phyloP scores from a whole-genome alignment of 2,888 invertebrate species.

The Bimastos eiseni region DNA sequence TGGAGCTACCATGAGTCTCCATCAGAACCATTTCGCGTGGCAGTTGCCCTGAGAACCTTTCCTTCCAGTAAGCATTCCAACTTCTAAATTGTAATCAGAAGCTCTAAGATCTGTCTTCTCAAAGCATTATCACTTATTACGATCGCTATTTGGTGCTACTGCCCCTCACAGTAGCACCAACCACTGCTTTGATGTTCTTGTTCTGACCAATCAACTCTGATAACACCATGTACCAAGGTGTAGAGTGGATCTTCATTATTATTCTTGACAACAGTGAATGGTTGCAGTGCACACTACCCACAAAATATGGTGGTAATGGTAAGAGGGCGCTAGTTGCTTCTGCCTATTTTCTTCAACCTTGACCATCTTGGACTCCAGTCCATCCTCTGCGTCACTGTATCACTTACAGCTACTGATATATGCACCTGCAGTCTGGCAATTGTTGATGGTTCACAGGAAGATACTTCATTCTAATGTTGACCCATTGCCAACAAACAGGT shows the following conservation, averaged over 20 bases:
- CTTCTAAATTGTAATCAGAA: not conserved
- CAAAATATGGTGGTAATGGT: not conserved
- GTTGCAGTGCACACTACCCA: not conserved
- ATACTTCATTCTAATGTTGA: not conserved
- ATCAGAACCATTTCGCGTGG: not conserved
- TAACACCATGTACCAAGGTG: not conserved
- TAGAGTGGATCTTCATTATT: not conserved
- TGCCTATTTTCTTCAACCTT: not conserved
- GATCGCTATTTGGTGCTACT: not conserved
- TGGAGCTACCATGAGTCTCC: not conserved
- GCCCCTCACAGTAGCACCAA: too few relatives aligned
- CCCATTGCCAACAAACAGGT: not conserved
- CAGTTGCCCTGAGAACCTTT: not conserved
- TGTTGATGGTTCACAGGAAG: not conserved
- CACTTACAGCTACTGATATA: not conserved
- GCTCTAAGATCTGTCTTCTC: not conserved
- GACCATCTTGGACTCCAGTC: not conserved
- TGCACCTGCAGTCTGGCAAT: not conserved
- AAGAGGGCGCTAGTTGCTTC: not conserved
- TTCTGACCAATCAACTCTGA: not conserved
- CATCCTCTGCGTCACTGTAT: not conserved
- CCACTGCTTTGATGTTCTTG: not conserved
- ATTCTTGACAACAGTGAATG: not conserved
- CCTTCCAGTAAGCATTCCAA: not conserved
- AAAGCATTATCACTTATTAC: not conserved